These are phyloP conservation scores for Zoanthus sansibaricus DNA, from an alignment of 92 coral and sea anemone genomes.

Conservation along the genomic window DNA sequence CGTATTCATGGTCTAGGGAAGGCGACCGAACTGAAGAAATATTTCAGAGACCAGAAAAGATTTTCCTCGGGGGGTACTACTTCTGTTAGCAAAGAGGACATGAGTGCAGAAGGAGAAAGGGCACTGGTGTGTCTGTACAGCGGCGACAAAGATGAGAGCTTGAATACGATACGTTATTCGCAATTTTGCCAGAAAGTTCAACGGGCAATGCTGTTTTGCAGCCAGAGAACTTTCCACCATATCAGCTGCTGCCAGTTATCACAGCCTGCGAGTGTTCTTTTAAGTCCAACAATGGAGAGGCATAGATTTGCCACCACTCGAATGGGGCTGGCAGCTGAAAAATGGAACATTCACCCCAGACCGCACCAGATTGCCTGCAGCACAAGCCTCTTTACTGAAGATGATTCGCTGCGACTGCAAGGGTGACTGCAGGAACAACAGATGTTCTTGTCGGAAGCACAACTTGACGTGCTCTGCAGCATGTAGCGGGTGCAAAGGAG, in stretches of 20 bases:
- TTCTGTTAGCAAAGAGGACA: background rate
- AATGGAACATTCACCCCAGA: constrained; percentile 14
- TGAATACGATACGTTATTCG: background rate
- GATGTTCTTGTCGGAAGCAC: constrained; percentile 27
- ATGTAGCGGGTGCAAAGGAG: constrained; percentile 16
- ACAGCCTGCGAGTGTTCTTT: constrained; percentile 41
- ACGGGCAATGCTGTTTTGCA: constrained; percentile 30
- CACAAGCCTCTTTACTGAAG: constrained; percentile 24
- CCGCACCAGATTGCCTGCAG: constrained; percentile 18
- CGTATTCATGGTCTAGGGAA: too few species aligned
- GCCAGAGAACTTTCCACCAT: constrained; percentile 31
- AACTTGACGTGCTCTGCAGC: constrained; percentile 13
- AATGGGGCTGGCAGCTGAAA: constrained; percentile 40
- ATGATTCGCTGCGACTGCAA: constrained; percentile 21
- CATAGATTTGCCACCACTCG: background rate
- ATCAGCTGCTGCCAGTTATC: constrained; percentile 43
- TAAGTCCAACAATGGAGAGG: constrained; percentile 49
- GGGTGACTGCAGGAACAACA: constrained; percentile 3
- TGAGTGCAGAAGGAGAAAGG: background rate
- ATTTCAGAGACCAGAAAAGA: too few species aligned
- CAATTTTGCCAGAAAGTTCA: constrained; percentile 42
- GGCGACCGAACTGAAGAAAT: too few species aligned
- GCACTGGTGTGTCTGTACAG: background rate
- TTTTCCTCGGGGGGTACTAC: too few species aligned
- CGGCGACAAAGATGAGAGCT: constrained; percentile 1